phyloP scores from a whole-genome alignment of 2,797 vertebrate species.

The Phalloptychus januarius region DNA sequence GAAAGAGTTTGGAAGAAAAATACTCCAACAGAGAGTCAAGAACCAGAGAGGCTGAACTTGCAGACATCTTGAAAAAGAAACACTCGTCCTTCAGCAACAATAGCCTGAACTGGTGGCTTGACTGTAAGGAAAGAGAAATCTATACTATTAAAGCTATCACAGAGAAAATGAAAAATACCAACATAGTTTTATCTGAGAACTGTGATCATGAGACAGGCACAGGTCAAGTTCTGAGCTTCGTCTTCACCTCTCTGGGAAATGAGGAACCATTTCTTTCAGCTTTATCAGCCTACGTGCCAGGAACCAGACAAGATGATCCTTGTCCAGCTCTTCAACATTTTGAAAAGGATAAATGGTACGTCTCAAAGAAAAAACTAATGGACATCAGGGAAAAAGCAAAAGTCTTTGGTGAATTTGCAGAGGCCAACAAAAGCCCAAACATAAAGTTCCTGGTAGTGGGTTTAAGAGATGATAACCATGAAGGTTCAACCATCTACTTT shows the following conservation, averaged over 20 bases:
- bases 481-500: neutral
- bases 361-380: neutral
- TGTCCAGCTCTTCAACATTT: too few relatives aligned
- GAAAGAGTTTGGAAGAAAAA: slow-evolving; percentile 5
- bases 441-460: neutral
- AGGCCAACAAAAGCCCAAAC: neutral
- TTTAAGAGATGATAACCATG: slow-evolving; percentile 8
- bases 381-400: neutral
- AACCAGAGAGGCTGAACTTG: slow-evolving; percentile 38
- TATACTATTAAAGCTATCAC: too few relatives aligned
- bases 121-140: slow-evolving; percentile 48
- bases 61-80: slow-evolving; percentile 35
- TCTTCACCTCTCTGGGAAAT: neutral
- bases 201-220: neutral
- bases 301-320: too few relatives aligned
- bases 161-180: neutral
- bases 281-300: neutral
- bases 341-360: neutral
- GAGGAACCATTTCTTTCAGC: neutral
- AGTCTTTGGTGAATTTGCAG: neutral
- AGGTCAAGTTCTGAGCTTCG: neutral
- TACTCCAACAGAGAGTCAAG: slow-evolving; percentile 56
- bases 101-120: slow-evolving; percentile 60
- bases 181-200: neutral
- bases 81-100: slow-evolving; percentile 58